Evolutionary conservation across 2,113 vertebrate species (phyloP).

Genomic region (Acanthisitta chloris): DNA sequence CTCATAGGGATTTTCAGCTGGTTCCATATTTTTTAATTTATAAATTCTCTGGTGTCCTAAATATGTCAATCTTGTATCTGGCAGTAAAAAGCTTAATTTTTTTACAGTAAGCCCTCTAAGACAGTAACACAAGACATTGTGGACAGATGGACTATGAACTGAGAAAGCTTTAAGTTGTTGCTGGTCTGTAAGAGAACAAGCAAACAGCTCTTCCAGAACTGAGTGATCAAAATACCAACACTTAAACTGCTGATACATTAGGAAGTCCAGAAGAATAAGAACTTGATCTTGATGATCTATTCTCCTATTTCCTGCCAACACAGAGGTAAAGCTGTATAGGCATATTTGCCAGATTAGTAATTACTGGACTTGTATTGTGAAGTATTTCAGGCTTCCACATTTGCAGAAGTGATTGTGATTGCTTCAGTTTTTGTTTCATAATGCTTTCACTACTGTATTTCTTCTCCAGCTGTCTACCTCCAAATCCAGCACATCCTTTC

Average conservation of each 20-base stretch:
- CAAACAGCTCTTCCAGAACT: neutral
- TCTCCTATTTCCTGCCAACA: constrained; percentile 27
- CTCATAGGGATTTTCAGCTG: neutral
- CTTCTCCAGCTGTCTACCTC: constrained; percentile 33
- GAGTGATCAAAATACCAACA: constrained; percentile 1
- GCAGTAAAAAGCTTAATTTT: neutral
- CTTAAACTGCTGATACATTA: neutral
- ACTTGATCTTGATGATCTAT: constrained; percentile 2
- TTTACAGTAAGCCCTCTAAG: neutral
- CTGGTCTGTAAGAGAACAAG: neutral
- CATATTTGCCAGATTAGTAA: constrained; percentile 5
- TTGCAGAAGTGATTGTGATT: constrained; percentile 28
- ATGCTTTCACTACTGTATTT: constrained; percentile 36
- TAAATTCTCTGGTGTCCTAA: neutral
- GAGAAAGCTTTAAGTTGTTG: neutral
- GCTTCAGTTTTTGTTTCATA: constrained; percentile 42
- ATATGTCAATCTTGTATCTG: neutral
- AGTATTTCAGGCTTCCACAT: constrained; percentile 11
- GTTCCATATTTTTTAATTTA: neutral
- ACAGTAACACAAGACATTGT: neutral
- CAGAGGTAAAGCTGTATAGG: constrained; percentile 5
- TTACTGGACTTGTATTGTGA: constrained; percentile 30
- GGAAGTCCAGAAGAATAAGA: constrained; percentile 9
- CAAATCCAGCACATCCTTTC: neutral
- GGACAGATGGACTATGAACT: neutral